Base-by-base conservation (phyloP, 2,888 invertebrate genomes). In the Bombylius discolor region DNA sequence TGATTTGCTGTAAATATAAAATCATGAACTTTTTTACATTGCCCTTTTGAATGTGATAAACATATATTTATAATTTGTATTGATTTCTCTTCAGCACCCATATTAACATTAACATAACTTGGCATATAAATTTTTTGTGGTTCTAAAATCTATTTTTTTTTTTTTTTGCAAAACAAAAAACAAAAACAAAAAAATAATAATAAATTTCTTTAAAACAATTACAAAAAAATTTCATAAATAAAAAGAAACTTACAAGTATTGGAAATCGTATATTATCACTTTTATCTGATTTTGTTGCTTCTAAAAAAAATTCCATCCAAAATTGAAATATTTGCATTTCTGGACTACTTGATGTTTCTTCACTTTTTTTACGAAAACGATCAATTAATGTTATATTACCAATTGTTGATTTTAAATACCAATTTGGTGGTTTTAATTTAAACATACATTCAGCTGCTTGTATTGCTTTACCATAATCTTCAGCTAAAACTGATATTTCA, bases 271-370 rank as follows among this genome's bases (percentile, higher is more conserved):
- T 93, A 65, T 80, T 83, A 70, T 89, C 87, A 57, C 86, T 85
- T 64, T 84, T 82, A 63, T 85, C 85, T 57, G 81, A 79, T 69
- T 89, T 89, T 36, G 89, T 92, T 12, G 96, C 96, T 75, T 96
- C 97, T 45, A 92, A 81, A 73, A 99, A 98, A 76, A 93, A 98
- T 68, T 99, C 98, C 83, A 96, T 91, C 98, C 98, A 98, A 76
- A 98, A 98, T 62, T 87, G 82, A 72, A 98, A 97, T 1, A 93
- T 81, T 75, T 91, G 86, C 70, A 92, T 89, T 70, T 93, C 92
- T 0, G 89, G 84, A 1, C 84, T 80, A 11, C 78, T 77, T 63
- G 81, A 80, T 34, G 73, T 70, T 56, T 90, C 89, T 64, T 89
- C 89, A 58, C 80, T 80, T 65, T 85, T 86, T 70, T 87, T 89